A percentile compares a stretch with the other conserved stretches of the same genome.
phyloP scores from a whole-genome alignment of 2,113 vertebrate genomes.

The Coryphaenoides rupestris region DNA sequence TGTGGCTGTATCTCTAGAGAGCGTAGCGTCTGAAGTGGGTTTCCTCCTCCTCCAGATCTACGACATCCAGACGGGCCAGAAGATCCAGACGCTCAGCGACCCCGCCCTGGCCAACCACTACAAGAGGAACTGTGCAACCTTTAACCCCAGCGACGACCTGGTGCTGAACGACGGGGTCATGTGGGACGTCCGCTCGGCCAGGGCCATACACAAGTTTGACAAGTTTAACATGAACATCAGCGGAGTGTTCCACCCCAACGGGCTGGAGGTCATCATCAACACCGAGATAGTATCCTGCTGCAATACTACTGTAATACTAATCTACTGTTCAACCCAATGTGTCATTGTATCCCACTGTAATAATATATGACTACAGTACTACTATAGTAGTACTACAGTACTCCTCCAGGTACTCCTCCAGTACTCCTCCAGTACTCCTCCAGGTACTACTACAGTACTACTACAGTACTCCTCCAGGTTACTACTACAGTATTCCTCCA shows the following conservation, averaged over 20 bases:
- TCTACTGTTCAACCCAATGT: too few relatives aligned
- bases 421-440: too few relatives aligned
- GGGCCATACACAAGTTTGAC: constrained; percentile 96
- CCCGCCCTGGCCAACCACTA: constrained; percentile 94
- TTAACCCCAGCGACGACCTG: constrained; percentile 95
- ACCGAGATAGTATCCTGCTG: constrained; percentile 95
- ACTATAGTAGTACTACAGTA: too few relatives aligned
- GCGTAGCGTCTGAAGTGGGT: too few relatives aligned
- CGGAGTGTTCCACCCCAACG: constrained; percentile 94
- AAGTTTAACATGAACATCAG: constrained; percentile 99
- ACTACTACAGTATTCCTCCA: too few relatives aligned
- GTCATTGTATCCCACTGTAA: too few relatives aligned
- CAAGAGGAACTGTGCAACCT: constrained; percentile 96
- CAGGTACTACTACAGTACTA: too few relatives aligned
- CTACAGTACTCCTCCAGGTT: too few relatives aligned
- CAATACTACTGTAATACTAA: too few relatives aligned
- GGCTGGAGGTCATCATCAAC: constrained; percentile 93
- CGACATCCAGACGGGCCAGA: constrained; percentile 96
- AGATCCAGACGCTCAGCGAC: constrained; percentile 89
- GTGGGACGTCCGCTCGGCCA: constrained; percentile 89
- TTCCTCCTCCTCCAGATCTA: constrained; percentile 83
- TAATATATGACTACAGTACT: too few relatives aligned
- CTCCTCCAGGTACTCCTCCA: too few relatives aligned
- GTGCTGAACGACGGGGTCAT: constrained; percentile 96
- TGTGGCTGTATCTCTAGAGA: too few relatives aligned